Percentiles rank a stretch among this genome's conserved stretches.
These are phyloP conservation scores for Drosophila siamana DNA, from an alignment of 2,888 invertebrate genomes.

Conservation along the genomic window DNA sequence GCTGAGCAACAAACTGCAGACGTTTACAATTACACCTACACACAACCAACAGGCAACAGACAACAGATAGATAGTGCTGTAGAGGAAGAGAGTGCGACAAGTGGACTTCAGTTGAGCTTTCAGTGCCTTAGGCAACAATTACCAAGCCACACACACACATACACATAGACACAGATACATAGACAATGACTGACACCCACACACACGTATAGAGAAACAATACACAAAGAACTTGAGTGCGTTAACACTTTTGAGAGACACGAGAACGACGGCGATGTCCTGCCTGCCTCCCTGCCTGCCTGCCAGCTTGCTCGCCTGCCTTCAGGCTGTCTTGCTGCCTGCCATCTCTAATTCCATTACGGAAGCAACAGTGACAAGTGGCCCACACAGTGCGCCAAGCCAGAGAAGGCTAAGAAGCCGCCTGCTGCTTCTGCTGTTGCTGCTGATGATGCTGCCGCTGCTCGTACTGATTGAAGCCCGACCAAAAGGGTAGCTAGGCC, in stretches of 20 bases:
- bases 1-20: slow-evolving; percentile 74
- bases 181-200: slow-evolving; percentile 7
- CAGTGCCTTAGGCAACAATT: slow-evolving; percentile 63
- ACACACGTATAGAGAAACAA: slow-evolving; percentile 17
- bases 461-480: slow-evolving; percentile 46
- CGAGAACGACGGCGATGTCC: slow-evolving; percentile 47
- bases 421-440: too few relatives aligned
- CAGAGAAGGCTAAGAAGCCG: slow-evolving; percentile 17
- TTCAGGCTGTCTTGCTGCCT: slow-evolving; percentile 22
- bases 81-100: slow-evolving; percentile 40
- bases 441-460: too few relatives aligned
- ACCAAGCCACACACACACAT: slow-evolving; percentile 46
- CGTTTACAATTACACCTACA: slow-evolving; percentile 68
- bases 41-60: slow-evolving; percentile 12
- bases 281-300: slow-evolving; percentile 14
- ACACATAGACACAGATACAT: slow-evolving; percentile 13
- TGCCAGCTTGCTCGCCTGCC: slow-evolving; percentile 18
- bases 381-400: slow-evolving; percentile 48
- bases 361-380: slow-evolving; percentile 81
- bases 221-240: slow-evolving; percentile 66
- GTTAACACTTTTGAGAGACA: slow-evolving; percentile 71
- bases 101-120: slow-evolving; percentile 58
- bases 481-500: slow-evolving; percentile 23
- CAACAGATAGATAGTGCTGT: not conserved
- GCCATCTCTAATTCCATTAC: slow-evolving; percentile 72